Conservation (phyloP, 2,888 invertebrate species). For the Chrysotoxum bicinctum region DNA sequence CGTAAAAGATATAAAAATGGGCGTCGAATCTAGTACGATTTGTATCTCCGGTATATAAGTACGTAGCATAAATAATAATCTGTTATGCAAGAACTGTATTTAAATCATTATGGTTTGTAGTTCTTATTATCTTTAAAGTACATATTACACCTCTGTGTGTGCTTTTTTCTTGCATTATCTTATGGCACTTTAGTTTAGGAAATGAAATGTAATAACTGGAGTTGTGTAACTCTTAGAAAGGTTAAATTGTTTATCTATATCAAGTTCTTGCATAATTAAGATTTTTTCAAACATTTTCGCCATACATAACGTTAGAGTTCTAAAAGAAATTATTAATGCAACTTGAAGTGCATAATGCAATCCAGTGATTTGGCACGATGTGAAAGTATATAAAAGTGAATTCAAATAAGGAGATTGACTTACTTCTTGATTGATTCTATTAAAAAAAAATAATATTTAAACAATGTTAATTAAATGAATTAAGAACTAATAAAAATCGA, state of each 20-base stretch:
- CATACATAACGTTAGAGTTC: no score
- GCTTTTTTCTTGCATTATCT: background rate
- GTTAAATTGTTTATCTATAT: background rate
- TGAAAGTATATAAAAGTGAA: no score
- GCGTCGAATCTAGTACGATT: slow-evolving; percentile 65
- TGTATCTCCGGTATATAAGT: slow-evolving; percentile 53
- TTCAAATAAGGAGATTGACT: no score
- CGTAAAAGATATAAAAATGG: slow-evolving; percentile 60
- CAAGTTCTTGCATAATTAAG: background rate
- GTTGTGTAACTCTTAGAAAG: slow-evolving; percentile 5
- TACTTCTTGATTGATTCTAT: no score
- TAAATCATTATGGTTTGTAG: slow-evolving; percentile 37
- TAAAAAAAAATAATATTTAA: no score
- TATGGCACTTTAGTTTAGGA: slow-evolving; percentile 15
- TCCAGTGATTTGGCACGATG: no score
- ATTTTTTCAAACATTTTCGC: background rate
- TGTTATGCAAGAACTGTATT: slow-evolving; percentile 35
- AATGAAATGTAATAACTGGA: slow-evolving; percentile 8
- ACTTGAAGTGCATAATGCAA: no score
- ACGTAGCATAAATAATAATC: slow-evolving; percentile 49
- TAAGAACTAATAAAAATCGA: no score
- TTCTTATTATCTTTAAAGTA: slow-evolving; percentile 2
- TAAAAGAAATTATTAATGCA: no score
- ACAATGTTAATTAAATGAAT: no score
- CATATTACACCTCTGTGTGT: background rate